Conservation (phyloP, 92 coral and sea anemone genomes). For the Isaurus tuberculatus region DNA sequence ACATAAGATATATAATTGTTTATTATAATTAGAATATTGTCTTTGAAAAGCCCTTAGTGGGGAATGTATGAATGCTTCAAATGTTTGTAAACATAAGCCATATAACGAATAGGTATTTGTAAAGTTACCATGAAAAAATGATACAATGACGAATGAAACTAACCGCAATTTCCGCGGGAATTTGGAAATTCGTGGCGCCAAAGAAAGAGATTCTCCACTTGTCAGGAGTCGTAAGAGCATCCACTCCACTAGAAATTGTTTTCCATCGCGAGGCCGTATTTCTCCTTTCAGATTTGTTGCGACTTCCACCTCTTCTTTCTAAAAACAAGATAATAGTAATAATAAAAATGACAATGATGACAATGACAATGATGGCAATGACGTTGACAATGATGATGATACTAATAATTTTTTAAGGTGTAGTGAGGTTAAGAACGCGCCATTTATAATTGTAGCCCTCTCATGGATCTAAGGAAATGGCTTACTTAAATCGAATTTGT, state of each 20-base stretch:
- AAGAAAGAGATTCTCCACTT: conserved; percentile 52
- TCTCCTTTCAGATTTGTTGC: conserved; percentile 47
- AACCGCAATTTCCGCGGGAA: conserved; percentile 31
- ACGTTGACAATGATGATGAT: background rate
- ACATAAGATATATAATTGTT: too few species aligned
- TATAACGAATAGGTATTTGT: too few species aligned
- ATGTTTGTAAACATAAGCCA: too few species aligned
- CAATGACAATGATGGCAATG: background rate
- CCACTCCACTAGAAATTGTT: conserved; percentile 62
- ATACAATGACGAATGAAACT: background rate
- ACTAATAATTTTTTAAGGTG: background rate
- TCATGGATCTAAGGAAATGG: too few species aligned
- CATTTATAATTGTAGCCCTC: too few species aligned
- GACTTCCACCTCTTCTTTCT: conserved; percentile 47
- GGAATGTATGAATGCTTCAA: too few species aligned
- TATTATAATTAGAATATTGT: too few species aligned
- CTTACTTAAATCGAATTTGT: too few species aligned
- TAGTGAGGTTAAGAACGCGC: background rate
- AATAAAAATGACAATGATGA: background rate
- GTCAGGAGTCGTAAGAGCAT: conserved; percentile 43
- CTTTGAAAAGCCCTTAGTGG: too few species aligned
- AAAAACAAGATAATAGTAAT: background rate
- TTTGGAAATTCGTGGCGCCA: conserved; percentile 25
- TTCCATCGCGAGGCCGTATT: conserved; percentile 45
- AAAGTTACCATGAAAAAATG: background rate